phyloP scores from a whole-genome alignment of 1,140 invertebrate species.

The Plodia interpunctella region DNA sequence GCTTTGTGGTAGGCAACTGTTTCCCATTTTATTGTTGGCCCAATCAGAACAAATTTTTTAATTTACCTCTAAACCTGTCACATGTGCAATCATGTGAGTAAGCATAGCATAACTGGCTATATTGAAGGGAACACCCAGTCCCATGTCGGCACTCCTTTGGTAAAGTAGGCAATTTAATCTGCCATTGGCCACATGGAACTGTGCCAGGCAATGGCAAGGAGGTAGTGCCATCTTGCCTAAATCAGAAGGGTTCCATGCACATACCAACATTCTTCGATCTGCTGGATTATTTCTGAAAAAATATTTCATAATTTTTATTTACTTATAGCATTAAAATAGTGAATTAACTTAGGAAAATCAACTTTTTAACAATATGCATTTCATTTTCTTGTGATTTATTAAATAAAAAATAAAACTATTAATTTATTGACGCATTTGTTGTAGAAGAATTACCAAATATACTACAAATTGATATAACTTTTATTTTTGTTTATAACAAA shows the following conservation, averaged over 20 bases:
- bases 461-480: too few species aligned
- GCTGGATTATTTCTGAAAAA: slow-evolving; percentile 82
- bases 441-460: too few species aligned
- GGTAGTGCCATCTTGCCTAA: slow-evolving; percentile 96
- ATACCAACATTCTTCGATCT: slow-evolving; percentile 94
- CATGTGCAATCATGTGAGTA: slow-evolving; percentile 97
- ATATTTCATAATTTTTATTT: not conserved
- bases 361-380: too few species aligned
- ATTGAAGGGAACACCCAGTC: slow-evolving; percentile 98
- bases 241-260: slow-evolving; percentile 96
- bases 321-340: too few species aligned
- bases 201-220: slow-evolving; percentile 96
- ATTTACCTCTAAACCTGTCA: slow-evolving; percentile 88
- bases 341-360: too few species aligned
- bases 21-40: too few species aligned
- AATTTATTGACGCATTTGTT: too few species aligned
- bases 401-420: too few species aligned
- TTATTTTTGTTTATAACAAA: too few species aligned
- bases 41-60: too few species aligned
- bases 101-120: slow-evolving; percentile 98
- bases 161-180: slow-evolving; percentile 94
- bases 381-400: too few species aligned
- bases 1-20: too few species aligned
- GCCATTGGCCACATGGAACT: slow-evolving; percentile 95
- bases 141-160: slow-evolving; percentile 98